Evolutionary conservation across 2,888 invertebrate genomes (phyloP), one percentile per base, ranked within the genome.

Genomic region (Thera obeliscata): DNA sequence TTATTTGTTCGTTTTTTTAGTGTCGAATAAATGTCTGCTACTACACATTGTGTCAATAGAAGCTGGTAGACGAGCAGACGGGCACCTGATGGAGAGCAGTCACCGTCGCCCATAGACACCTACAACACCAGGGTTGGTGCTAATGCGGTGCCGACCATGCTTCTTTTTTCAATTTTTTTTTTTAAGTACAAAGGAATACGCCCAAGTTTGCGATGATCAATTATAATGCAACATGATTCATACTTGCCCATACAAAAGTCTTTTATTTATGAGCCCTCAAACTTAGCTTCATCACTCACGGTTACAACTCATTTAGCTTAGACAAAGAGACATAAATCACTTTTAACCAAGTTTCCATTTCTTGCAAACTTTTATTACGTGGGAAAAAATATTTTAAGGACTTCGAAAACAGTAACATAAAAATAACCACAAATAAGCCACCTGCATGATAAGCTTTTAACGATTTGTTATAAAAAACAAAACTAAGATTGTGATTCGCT

Each of bases 261-360:
- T 12, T 48, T 58, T 48, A 49, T 52, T 60, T 52, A 56, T 58
- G 48, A 64, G 49, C 43, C 60, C 60, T 62, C 56, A 70, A 64
- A 70, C 58, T 69, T 48, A 36, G 59, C 59, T 65, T 52, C 67
- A 72, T 69, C 69, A 66, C 63, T 67, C 73, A 67, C 65, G 58
- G 49, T 63, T 70, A 76, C 71, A 75, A 77, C 76, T 74, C 76
- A 72, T 76, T 71, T 70, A 71, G 64, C 63, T 70, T 61, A 72
- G 80, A 85, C 84, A 86, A 86, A 82, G 84, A 80, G 73, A 76
- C 81, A 87, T 88, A 87, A 88, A 87, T 86, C 82, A 85, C 82
- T 78, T 82, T 79, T 79, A 79, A 81, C 80, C 79, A 73, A 76
- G 71, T 75, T 67, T 69, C 52, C 56, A 73, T 76, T 74, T 73